Conservation (phyloP, 1,140 invertebrate species). For the Vanessa tameamea region DNA sequence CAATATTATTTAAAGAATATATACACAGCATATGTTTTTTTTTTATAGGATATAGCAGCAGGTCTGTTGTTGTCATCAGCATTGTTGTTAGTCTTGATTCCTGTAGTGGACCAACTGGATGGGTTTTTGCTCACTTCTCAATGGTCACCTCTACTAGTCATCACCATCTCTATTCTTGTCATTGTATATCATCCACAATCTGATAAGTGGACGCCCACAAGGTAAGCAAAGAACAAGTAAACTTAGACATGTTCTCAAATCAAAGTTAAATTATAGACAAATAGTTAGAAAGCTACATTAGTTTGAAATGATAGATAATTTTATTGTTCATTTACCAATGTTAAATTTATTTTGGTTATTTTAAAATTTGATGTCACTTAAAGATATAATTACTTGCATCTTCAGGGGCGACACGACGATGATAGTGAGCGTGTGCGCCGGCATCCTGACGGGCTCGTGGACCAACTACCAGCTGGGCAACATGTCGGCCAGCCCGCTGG, state of each 20-base stretch:
- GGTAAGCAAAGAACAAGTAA: slow-evolving; percentile 67
- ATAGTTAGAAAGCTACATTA: not conserved
- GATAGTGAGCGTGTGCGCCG: slow-evolving; percentile 90
- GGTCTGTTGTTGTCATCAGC: slow-evolving; percentile 85
- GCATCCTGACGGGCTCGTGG: slow-evolving; percentile 91
- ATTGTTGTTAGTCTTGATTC: slow-evolving; percentile 87
- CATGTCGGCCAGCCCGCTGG: slow-evolving; percentile 79
- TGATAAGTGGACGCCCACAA: slow-evolving; percentile 91
- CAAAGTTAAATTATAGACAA: no score
- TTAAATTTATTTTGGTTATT: no score
- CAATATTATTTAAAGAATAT: not conserved
- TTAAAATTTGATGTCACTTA: no score
- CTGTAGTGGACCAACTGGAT: slow-evolving; percentile 88
- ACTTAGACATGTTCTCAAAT: no score
- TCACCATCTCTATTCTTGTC: slow-evolving; percentile 84
- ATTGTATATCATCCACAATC: slow-evolving; percentile 88
- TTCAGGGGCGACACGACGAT: slow-evolving; percentile 92
- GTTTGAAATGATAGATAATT: not conserved
- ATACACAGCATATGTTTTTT: not conserved
- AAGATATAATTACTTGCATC: no score
- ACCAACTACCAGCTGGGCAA: slow-evolving; percentile 89
- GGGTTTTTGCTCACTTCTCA: slow-evolving; percentile 85
- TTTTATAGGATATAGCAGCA: slow-evolving; percentile 88
- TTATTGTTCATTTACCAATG: no score
- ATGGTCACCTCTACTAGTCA: slow-evolving; percentile 84